Percentiles rank a stretch among this genome's conserved stretches.
Evolutionary conservation across 2,797 vertebrate genomes (phyloP).

Genomic region (Eleutherodactylus coqui): DNA sequence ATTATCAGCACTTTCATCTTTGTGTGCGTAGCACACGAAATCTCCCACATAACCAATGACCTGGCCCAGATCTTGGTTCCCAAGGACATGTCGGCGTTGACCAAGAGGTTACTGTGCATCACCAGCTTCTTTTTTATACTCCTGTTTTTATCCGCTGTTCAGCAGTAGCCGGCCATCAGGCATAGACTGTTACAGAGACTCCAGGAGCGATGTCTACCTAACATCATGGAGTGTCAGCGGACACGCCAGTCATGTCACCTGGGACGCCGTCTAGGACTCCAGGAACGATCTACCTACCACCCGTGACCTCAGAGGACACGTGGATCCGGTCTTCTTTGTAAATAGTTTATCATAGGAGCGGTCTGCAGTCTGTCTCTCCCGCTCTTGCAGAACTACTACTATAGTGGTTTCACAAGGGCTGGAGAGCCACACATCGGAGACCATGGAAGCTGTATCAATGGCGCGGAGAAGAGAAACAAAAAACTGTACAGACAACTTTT

Average conservation of each 20-base stretch:
- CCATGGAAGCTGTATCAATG: background rate
- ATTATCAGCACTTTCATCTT: slow-evolving; percentile 97
- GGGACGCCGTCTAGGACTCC: background rate
- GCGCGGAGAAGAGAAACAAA: background rate
- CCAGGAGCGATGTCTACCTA: background rate
- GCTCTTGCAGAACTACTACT: background rate
- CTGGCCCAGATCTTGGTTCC: slow-evolving; percentile 93
- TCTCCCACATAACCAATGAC: slow-evolving; percentile 95
- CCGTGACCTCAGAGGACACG: background rate
- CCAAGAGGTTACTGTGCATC: slow-evolving; percentile 84
- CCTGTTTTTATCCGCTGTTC: slow-evolving; percentile 79
- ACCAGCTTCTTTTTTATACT: slow-evolving; percentile 80
- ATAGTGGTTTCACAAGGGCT: background rate
- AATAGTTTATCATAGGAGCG: background rate
- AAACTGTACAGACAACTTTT: slow-evolving; percentile 9
- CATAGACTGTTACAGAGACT: background rate
- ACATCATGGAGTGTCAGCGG: background rate
- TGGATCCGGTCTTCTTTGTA: background rate
- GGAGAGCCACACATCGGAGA: background rate
- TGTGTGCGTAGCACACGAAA: slow-evolving; percentile 97
- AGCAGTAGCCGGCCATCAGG: slow-evolving; percentile 73
- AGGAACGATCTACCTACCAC: background rate
- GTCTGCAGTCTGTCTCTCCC: background rate
- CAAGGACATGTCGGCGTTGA: slow-evolving; percentile 87
- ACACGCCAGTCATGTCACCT: background rate